Evolutionary conservation across 2,888 invertebrate species (phyloP).

Genomic region (Platypus cylindrus): DNA sequence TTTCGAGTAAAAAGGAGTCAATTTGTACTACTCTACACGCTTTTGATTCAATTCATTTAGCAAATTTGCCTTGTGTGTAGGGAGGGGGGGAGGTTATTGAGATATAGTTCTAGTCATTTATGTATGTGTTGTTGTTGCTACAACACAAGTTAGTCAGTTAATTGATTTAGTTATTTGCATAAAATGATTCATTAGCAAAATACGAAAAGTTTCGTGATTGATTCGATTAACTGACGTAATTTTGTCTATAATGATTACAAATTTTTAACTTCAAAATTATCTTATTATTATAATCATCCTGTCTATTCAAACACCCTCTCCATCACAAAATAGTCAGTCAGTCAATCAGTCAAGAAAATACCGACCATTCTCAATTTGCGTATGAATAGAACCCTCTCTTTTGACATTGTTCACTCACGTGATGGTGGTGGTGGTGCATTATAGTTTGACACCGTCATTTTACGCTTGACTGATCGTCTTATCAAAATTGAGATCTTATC

Average conservation of each 20-base stretch:
- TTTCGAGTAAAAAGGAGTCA: conserved; percentile 25
- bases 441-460: conserved; percentile 37
- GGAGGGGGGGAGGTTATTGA: conserved; percentile 7
- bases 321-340: background rate
- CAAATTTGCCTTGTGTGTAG: too few relatives aligned
- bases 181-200: too few relatives aligned
- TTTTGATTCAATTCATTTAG: conserved; percentile 15
- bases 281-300: conserved; percentile 6
- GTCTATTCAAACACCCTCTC: background rate
- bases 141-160: too few relatives aligned
- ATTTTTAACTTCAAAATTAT: background rate
- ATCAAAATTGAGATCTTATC: conserved; percentile 34
- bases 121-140: too few relatives aligned
- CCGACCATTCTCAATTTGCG: conserved; percentile 33
- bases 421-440: too few relatives aligned
- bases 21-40: conserved; percentile 18
- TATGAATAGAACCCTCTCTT: too few relatives aligned
- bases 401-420: too few relatives aligned
- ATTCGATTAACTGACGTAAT: too few relatives aligned
- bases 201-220: too few relatives aligned
- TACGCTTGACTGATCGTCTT: conserved; percentile 33
- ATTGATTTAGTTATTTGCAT: too few relatives aligned
- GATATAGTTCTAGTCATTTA: too few relatives aligned
- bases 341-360: too few relatives aligned
- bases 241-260: background rate